These are phyloP conservation scores for Brachionus manjavacas DNA, from an alignment of 1,140 invertebrate species.

Conservation along the genomic window DNA sequence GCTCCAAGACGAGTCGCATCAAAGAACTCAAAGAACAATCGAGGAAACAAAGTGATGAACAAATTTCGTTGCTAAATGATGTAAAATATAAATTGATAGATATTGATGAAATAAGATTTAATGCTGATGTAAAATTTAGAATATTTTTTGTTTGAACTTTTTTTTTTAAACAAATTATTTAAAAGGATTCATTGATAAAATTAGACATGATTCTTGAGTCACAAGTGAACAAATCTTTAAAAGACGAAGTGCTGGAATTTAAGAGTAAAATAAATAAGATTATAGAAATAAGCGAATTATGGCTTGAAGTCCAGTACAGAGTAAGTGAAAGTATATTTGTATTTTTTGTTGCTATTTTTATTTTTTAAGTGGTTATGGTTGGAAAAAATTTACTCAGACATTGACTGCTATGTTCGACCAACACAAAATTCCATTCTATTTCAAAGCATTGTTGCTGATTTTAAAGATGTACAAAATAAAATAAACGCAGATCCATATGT, in stretches of 20 bases:
- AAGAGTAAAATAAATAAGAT: constrained; percentile 28
- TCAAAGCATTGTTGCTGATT: neutral
- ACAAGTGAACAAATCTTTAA: neutral
- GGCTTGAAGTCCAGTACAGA: constrained; percentile 6
- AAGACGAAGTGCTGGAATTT: neutral
- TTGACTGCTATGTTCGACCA: neutral
- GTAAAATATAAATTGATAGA: constrained; percentile 51
- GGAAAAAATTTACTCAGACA: constrained; percentile 1
- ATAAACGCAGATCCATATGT: constrained; percentile 28
- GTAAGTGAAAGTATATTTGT: neutral
- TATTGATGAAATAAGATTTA: constrained; percentile 55
- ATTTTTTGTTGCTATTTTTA: neutral
- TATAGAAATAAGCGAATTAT: neutral
- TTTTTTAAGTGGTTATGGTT: constrained; percentile 20
- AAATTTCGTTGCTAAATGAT: neutral
- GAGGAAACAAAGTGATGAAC: constrained; percentile 46
- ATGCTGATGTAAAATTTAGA: neutral
- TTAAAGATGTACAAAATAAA: constrained; percentile 25
- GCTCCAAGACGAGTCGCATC: constrained; percentile 50
- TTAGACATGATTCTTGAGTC: constrained; percentile 15
- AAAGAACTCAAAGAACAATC: constrained; percentile 47
- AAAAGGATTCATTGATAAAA: constrained; percentile 8
- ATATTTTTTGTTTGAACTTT: no score
- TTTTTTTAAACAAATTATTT: neutral
- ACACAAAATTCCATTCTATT: neutral